phyloP scores from a whole-genome alignment of 2,888 invertebrate genomes.

The Campaea margaritaria region DNA sequence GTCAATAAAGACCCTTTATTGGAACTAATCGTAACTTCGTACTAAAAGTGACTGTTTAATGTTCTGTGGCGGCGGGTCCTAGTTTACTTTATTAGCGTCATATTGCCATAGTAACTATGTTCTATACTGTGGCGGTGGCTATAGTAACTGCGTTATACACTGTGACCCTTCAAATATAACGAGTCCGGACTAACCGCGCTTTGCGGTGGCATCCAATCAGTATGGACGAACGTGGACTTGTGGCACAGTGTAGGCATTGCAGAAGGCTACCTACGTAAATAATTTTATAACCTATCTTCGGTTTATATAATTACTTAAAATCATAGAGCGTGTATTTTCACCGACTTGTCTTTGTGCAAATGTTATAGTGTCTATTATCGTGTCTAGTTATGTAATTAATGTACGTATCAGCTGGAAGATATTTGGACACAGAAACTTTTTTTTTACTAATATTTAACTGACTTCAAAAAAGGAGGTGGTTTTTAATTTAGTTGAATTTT shows the following conservation, averaged over 20 bases:
- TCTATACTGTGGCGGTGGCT: background rate
- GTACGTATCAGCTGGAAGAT: too few relatives aligned
- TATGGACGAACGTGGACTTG: constrained; percentile 8
- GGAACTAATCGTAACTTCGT: constrained; percentile 12
- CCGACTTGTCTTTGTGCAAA: background rate
- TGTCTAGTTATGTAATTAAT: background rate
- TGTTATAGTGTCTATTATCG: too few relatives aligned
- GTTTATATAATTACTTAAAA: too few relatives aligned
- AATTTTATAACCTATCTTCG: too few relatives aligned
- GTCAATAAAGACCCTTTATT: constrained; percentile 10
- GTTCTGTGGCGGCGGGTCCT: background rate
- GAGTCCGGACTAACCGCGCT: constrained; percentile 35
- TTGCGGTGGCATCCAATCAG: constrained; percentile 39
- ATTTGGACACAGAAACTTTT: too few relatives aligned
- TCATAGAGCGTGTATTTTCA: too few relatives aligned
- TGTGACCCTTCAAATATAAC: constrained; percentile 24
- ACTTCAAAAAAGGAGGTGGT: too few relatives aligned
- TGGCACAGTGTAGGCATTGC: background rate
- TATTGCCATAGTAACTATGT: background rate
- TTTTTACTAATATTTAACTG: too few relatives aligned
- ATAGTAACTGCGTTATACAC: constrained; percentile 3
- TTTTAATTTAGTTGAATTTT: too few relatives aligned
- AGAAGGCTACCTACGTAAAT: background rate
- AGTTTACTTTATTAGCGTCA: too few relatives aligned
- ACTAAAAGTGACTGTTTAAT: constrained; percentile 2